Evolutionary conservation across 2,113 vertebrate species (phyloP), one percentile per base, ranked within the genome.

Genomic region (Triplophysa rosa): DNA sequence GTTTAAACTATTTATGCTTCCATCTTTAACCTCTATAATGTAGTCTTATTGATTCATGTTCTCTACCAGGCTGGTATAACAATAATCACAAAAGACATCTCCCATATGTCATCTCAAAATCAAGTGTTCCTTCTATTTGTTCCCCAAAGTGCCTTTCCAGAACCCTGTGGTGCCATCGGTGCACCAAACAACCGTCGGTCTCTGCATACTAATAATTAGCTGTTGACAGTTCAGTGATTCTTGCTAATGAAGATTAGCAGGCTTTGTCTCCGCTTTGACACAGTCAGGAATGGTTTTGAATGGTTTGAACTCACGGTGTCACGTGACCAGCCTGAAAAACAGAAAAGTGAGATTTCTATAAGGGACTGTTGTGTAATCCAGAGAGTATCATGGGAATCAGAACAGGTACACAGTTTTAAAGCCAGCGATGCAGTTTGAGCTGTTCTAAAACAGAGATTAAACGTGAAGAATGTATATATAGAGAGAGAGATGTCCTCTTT

Each of bases 191-290:
- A 37, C 52, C 40, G 0, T 5, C 13, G 16, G 61, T 17, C 74
- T 72, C 78, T 37, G 69, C 69, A 24, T 47, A 68, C 72, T 61
- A 85, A 88, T 88, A 87, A 89, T 89, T 84, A 78, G 73, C 65
- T 80, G 66, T 82, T 86, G 85, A 89, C 89, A 85, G 85, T 87
- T 81, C 78, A 85, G 74, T 82, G 84, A 86, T 87, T 83, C 76
- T 73, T 74, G 56, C 87, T 89, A 88, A 89, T 84, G 85, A 88
- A 87, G 84, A 87, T 83, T 78, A n/a, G n/a, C 82, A 59, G 67
- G 65, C 84, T 70, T 66, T 62, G 9, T 54, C 77, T 74, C 88
- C 68, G 64, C 79, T 83, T 80, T 42, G 24, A 17, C 3, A 16
- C 40, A 26, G 29, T 62, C 56, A 59, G 11, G 54, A 68, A 69